phyloP scores from a whole-genome alignment of 1,140 invertebrate genomes.

The Brachionus paranguensis region DNA sequence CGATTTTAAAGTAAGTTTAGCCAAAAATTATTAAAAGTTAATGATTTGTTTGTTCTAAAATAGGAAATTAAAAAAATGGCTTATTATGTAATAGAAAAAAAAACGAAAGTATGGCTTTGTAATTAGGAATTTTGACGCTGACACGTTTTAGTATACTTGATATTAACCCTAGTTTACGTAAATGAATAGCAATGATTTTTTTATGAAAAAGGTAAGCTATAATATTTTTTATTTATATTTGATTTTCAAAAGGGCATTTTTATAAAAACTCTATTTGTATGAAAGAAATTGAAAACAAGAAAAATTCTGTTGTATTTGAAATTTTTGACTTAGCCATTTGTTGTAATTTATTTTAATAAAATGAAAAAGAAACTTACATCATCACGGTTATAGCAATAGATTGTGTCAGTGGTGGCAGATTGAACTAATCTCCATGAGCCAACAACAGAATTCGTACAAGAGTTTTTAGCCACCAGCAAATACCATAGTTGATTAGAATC shows the following conservation, averaged over 20 bases:
- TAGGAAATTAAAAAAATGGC: constrained; percentile 14
- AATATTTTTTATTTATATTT: constrained; percentile 14
- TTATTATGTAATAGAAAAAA: constrained; percentile 6
- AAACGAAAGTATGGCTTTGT: not conserved
- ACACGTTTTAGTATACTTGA: not conserved
- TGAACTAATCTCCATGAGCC: constrained; percentile 29
- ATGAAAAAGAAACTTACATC: constrained; percentile 1
- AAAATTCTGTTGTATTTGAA: not conserved
- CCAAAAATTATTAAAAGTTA: not conserved
- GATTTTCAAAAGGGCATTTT: not conserved
- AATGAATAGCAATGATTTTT: not conserved
- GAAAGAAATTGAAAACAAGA: not conserved
- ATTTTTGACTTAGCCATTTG: not conserved
- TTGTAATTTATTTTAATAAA: not conserved
- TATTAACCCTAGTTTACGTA: not conserved
- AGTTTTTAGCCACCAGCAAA: constrained; percentile 27
- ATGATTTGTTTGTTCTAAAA: constrained; percentile 27
- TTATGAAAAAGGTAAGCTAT: not conserved
- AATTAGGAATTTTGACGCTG: not conserved
- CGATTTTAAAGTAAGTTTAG: constrained; percentile 10
- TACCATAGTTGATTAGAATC: constrained; percentile 37
- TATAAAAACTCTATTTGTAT: not conserved
- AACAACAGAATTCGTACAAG: constrained; percentile 31
- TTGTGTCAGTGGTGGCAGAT: constrained; percentile 35
- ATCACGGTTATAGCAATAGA: constrained; percentile 28